Base-by-base conservation (phyloP, 1,140 invertebrate genomes). In the Steinernema khuongi region DNA sequence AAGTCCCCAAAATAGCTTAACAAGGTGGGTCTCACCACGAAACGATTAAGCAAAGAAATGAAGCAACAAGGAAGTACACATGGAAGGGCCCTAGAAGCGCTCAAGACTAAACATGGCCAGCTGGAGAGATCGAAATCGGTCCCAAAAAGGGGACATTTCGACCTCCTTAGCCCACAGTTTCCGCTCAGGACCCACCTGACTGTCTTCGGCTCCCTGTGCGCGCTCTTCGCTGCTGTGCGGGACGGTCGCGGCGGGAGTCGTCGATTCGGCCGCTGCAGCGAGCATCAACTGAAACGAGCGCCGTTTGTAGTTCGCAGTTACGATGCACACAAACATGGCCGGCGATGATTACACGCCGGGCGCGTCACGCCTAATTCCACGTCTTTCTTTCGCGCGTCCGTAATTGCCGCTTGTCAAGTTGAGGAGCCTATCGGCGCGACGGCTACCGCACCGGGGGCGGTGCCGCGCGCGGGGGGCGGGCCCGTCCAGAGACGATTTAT, bases 221-320 rank as follows among this genome's bases (percentile, higher is more conserved):
- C 22, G 4, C 50, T 60, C 7, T 60, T 60, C 50, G 50, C 50
- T 11, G 11, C 22, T 11, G 11, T 22, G 4, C 7, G 50, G 14
- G 50, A 22, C 7, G 26, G 26, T 11, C 50, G 50, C 26, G 14
- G 50, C 50, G 50, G 50, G 50, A 60, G 50, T 60, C 50, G 50
- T 60, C 50, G 50, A 4, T 11, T 60, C 50, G 50, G 50, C 14
- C 50, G 50, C 50, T 60, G 50, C 50, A 60, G 50, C 50, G 50
- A 60, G 50, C 50, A 60, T 60, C 50, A 60, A 60, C 50, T 60
- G 50, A 60, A 60, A 60, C 50, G 50, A 60, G 50, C 50, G 50
- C 19, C 11, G 50, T 60, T 60, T 60, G 50, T 60, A 7, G 14
- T 60, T 4, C 7, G 50, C 50, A 60, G 50, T 60, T 60, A 60